These are phyloP conservation scores for Aphis craccivora DNA, from an alignment of 1,140 invertebrate genomes.

Conservation along the genomic window DNA sequence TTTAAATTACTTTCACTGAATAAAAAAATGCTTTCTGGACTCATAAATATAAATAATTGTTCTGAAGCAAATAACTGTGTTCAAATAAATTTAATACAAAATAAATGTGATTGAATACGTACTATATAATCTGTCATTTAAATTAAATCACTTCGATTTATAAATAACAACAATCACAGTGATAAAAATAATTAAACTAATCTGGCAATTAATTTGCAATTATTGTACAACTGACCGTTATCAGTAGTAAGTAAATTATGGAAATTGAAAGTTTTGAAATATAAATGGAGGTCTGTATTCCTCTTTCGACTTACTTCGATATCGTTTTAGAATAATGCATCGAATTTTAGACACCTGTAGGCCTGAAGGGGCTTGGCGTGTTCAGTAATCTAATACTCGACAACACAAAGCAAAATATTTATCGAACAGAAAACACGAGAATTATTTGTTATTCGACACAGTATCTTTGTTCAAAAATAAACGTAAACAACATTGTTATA, in stretches of 20 bases:
- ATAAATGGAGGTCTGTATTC: background rate
- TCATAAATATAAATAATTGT: background rate
- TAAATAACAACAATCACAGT: background rate
- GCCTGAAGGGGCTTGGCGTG: too few relatives aligned
- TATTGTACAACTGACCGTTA: background rate
- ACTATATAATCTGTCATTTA: background rate
- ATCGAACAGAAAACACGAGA: background rate
- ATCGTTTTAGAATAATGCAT: background rate
- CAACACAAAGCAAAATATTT: background rate
- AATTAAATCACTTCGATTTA: background rate
- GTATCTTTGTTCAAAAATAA: background rate
- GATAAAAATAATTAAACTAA: background rate
- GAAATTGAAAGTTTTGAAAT: background rate
- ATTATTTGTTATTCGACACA: background rate
- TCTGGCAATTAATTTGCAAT: background rate
- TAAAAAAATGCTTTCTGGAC: background rate
- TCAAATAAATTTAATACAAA: background rate
- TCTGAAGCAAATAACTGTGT: background rate
- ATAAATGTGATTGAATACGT: background rate
- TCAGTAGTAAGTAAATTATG: background rate
- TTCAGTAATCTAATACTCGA: background rate
- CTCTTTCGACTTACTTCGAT: background rate
- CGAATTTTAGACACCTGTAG: background rate
- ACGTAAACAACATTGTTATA: background rate
- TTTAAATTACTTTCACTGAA: background rate